Evolutionary conservation across 2,113 vertebrate species (phyloP), one percentile per base, ranked within the genome.

Genomic region (Plotosus lineatus): DNA sequence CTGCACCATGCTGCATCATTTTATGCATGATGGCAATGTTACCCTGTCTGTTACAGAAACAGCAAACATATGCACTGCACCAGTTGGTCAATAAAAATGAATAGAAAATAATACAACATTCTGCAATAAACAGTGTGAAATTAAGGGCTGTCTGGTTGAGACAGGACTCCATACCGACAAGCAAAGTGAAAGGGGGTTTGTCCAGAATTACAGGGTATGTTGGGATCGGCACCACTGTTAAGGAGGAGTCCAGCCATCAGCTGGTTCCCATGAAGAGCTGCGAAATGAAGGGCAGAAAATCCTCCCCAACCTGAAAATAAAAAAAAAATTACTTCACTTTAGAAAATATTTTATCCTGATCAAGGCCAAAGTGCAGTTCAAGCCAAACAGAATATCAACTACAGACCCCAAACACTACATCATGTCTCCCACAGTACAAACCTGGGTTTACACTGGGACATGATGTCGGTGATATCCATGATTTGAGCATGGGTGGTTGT

Each of bases 141-240:
- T 6, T 0, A 26, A 77, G 6, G 53, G n/a, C 44, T 11, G 76
- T 51, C 36, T 21, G 48, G 26, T 68, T 7, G 31, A n/a, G 26
- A 66, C 56, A 23, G 9, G 56, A 12, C n/a, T 26, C 15, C 15
- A 3, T 75, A 93, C 94, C 94, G 91, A 91, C 94, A 94, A 75
- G 91, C 90, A 78, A 95, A 94, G 83, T 95, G 94, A 88, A 95
- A 95, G 69, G 92, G 85, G 14, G 94, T 93, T 85, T 93, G 93
- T 69, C 93, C 94, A 2, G 91, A 87, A 80, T 94, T 90, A 80
- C 90, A 92, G 5, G 89, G 85, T 50, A 90, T 6, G 82, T 95
- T 95, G 28, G 92, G 89, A 83, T 94, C 91, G n/a, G 93, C 93
- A 51, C 91, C 93, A 31, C 86, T 86, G 63, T 85, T 89, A 3